A percentile compares a stretch with the other conserved stretches of the same genome.
Evolutionary conservation across 2,113 vertebrate species (phyloP).

Genomic region (Alethe castanea): DNA sequence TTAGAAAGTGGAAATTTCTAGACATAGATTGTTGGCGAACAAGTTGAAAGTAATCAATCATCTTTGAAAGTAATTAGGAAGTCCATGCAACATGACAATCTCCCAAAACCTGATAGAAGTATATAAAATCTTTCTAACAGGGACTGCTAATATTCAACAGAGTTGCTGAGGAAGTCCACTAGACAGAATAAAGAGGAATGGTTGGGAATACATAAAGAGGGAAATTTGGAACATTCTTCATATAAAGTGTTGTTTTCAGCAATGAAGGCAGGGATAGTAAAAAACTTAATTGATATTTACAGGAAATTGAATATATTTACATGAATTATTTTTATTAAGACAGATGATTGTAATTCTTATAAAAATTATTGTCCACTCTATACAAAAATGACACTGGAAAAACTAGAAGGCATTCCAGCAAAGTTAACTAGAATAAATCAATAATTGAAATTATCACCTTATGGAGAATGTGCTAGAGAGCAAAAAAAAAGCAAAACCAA

Average conservation of each 20-base stretch:
- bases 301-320: neutral
- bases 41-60: neutral
- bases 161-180: neutral
- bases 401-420: neutral
- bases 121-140: neutral
- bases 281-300: neutral
- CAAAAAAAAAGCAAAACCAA: neutral
- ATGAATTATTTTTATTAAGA: constrained; percentile 1
- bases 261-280: neutral
- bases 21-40: neutral
- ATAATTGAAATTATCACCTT: neutral
- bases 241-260: neutral
- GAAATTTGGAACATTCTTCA: neutral
- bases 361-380: neutral
- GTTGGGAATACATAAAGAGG: neutral
- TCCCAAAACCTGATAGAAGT: neutral
- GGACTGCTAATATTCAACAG: neutral
- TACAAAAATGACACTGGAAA: neutral
- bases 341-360: neutral
- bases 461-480: neutral
- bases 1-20: neutral
- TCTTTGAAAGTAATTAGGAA: neutral
- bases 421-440: neutral
- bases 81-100: neutral
- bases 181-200: neutral